Evolutionary conservation across 2,797 vertebrate genomes (phyloP), one percentile per base, ranked within the genome.

Genomic region (Sebastes itinus): DNA sequence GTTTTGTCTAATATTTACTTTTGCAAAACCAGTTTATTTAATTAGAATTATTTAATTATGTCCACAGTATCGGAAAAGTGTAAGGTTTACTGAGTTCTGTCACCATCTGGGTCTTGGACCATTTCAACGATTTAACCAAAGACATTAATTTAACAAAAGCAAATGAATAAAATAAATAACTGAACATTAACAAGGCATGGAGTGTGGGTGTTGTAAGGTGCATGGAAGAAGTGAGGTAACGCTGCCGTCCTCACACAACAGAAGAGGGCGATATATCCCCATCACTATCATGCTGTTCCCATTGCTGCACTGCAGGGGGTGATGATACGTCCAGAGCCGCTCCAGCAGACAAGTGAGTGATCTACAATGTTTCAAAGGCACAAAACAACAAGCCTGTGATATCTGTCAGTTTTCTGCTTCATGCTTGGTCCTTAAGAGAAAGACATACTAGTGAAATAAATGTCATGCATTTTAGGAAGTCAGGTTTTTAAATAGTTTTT

Each of bases 211-310:
- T 20, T 18, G 46, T 59, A 59, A 59, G 58, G 25, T 59, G 58
- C 27, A 16, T 20, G 0, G 14, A 30, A 59, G 16, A 49, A 3
- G 0, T 59, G 56, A 59, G 25, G 25, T 28, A 18, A 59, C 0
- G 14, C 25, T 55, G 52, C 52, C 4, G 4, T 22, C 52, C n/a
- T 55, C 52, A 22, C n/a, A 22, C n/a, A 22, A 23, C 4, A 55
- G 52, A 22, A 55, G n/a, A 55, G n/a, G 52, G n/a, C 23, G 52
- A 55, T 55, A 9, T 13, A 35, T 11, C 12, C 6, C 10, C 1
- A 23, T 77, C 20, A 65, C 27, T 28, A 22, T 66, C 35, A 22
- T 33, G 65, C 35, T 52, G 33, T 67, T 78, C 7, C 20, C 14
- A 5, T 59, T 65, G 35, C 1, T 1, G 32, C 14, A 35, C 66